Evolutionary conservation across 2,797 vertebrate species (phyloP).

Genomic region (Gallinago nigripennis): DNA sequence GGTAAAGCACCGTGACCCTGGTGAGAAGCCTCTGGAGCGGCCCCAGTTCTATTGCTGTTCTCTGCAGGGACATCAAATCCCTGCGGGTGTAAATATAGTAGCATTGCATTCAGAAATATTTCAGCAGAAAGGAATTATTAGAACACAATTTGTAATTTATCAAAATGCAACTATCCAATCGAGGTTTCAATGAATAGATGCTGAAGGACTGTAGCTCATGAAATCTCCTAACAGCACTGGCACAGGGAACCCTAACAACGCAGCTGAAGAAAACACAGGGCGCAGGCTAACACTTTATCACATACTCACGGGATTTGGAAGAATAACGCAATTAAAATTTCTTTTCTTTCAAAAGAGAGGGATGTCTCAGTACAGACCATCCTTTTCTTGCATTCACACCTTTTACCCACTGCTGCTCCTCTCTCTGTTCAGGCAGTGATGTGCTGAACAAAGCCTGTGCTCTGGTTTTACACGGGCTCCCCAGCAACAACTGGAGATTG

Average conservation of each 20-base stretch:
- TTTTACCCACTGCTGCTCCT: neutral
- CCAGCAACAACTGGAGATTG: neutral
- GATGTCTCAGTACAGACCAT: neutral
- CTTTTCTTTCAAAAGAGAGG: neutral
- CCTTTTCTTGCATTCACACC: neutral
- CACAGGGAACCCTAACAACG: neutral
- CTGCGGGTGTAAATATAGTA: rapidly evolving
- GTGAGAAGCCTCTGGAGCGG: neutral
- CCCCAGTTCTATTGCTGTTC: neutral
- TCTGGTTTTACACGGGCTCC: neutral
- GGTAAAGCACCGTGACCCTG: neutral
- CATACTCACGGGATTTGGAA: neutral
- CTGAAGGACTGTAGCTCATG: neutral
- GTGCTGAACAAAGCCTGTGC: rapidly evolving
- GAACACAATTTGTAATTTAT: neutral
- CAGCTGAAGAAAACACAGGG: neutral
- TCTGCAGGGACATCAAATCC: neutral
- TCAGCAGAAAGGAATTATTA: neutral
- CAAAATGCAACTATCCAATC: neutral
- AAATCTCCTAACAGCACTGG: neutral
- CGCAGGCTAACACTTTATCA: neutral
- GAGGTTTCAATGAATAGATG: neutral
- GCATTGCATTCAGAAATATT: neutral
- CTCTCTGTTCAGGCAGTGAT: neutral
- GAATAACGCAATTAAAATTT: neutral